Evolutionary conservation across 2,113 vertebrate species (phyloP).

Genomic region (Erpornis zantholeuca): DNA sequence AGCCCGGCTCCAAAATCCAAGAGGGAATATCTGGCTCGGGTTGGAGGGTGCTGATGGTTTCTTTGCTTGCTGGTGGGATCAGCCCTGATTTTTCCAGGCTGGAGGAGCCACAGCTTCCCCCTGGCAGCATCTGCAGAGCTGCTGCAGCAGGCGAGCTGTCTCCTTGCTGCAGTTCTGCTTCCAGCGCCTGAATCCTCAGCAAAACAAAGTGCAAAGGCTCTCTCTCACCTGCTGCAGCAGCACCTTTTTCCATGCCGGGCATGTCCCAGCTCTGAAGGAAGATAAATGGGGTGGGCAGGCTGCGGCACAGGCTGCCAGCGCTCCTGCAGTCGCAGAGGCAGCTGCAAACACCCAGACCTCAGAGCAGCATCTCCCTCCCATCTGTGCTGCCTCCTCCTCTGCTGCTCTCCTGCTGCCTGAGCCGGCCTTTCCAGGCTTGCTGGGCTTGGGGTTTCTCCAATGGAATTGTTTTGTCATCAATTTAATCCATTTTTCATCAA

Average conservation of each 20-base stretch:
- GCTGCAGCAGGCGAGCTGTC: neutral
- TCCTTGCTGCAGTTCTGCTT: neutral
- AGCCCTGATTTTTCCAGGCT: neutral
- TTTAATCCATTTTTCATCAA: neutral
- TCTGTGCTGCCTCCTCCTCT: neutral
- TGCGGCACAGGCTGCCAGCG: neutral
- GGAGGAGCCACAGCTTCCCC: neutral
- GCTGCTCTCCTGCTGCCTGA: neutral
- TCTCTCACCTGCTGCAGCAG: neutral
- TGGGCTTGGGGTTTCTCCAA: neutral
- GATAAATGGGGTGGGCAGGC: neutral
- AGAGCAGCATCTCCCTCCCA: neutral
- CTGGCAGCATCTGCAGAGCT: neutral
- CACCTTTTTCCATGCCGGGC: neutral
- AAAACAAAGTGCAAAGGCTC: rapidly evolving
- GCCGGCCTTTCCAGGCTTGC: neutral
- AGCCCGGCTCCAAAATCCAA: rapidly evolving
- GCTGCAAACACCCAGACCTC: neutral
- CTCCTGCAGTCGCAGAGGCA: neutral
- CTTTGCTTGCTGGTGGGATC: neutral
- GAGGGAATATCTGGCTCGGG: rapidly evolving
- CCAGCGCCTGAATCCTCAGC: neutral
- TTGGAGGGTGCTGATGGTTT: neutral
- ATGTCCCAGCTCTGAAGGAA: neutral
- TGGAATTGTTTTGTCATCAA: rapidly evolving